Conservation (phyloP, 2,888 invertebrate species). For the Pyralis farinalis region DNA sequence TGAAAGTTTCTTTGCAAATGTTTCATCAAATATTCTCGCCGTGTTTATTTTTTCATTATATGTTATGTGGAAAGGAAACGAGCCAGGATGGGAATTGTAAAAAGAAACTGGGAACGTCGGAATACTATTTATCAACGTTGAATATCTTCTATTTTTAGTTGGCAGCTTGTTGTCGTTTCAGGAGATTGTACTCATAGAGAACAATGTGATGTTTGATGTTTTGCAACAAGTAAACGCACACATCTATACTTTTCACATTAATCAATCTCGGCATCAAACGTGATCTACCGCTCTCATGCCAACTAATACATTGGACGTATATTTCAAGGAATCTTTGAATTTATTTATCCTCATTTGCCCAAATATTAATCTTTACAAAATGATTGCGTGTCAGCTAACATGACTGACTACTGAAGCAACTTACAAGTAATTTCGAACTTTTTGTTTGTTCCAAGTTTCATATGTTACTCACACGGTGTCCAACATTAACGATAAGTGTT, state of each 20-base stretch:
- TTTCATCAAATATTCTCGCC: neutral
- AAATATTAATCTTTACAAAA: too few relatives aligned
- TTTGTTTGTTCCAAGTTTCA: too few relatives aligned
- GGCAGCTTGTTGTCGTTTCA: constrained; percentile 15
- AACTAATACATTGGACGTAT: neutral
- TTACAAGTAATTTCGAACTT: too few relatives aligned
- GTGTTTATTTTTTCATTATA: neutral
- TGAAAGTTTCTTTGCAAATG: neutral
- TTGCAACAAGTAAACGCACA: constrained; percentile 57
- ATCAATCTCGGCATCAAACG: constrained; percentile 41
- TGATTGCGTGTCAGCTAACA: too few relatives aligned
- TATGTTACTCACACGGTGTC: too few relatives aligned
- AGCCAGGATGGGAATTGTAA: neutral
- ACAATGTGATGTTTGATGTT: constrained; percentile 37
- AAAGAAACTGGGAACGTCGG: neutral
- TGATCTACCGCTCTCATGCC: constrained; percentile 1
- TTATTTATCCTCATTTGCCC: too few relatives aligned
- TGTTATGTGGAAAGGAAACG: too few relatives aligned
- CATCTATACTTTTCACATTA: constrained; percentile 48
- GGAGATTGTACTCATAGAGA: constrained; percentile 27
- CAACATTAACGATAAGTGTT: too few relatives aligned
- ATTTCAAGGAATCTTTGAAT: too few relatives aligned
- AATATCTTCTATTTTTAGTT: constrained; percentile 20
- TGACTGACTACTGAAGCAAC: too few relatives aligned
- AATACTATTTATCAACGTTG: constrained; percentile 10